Evolutionary conservation across 2,113 vertebrate genomes (phyloP), one percentile per base, ranked within the genome.

Genomic region (Mesocricetus auratus): DNA sequence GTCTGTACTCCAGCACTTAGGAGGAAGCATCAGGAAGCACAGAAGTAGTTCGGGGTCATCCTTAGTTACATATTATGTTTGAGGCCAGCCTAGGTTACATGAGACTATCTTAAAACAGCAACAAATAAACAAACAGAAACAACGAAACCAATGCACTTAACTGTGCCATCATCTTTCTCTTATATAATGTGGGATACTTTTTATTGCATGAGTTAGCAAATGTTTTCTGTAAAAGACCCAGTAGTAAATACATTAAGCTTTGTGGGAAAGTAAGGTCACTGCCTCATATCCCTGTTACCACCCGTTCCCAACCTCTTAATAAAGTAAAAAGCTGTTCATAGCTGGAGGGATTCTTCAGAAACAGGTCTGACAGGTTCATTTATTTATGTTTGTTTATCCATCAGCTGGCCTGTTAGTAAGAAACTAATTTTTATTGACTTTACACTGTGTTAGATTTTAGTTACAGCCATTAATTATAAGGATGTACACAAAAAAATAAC

Each of bases 401-500:
- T 21, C 17, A n/a, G 16, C 68, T 71, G 68, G 33, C 11, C 19
- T 74, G 21, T 86, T 90, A 69, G 3, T 79, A 62, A 69, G 29
- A 36, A 39, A 93, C 11, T 89, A 16, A 81, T 56, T 89, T 75
- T 36, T 77, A 53, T 33, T 68, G 36, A 8, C 19, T 90, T 93
- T 42, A 60, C 91, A 87, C 71, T 50, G 19, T 71, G 56, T 69
- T 85, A 93, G 29, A 62, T 91, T 91, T 94, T 94, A 90, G 21
- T 95, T 88, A 81, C 6, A 93, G 66, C 53, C 26, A n/a, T 45
- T 93, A 69, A 47, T 93, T 93, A 87, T 50, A 94, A 79, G 45
- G 47, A 86, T 86, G 64, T 91, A 92, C 19, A 73, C 13, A 62
- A 74, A 86, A 90, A 82, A 71, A 96, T 13, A 64, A 16, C 31